Evolutionary conservation across 2,888 invertebrate species (phyloP).

Genomic region (Chaitophorus viminalis): DNA sequence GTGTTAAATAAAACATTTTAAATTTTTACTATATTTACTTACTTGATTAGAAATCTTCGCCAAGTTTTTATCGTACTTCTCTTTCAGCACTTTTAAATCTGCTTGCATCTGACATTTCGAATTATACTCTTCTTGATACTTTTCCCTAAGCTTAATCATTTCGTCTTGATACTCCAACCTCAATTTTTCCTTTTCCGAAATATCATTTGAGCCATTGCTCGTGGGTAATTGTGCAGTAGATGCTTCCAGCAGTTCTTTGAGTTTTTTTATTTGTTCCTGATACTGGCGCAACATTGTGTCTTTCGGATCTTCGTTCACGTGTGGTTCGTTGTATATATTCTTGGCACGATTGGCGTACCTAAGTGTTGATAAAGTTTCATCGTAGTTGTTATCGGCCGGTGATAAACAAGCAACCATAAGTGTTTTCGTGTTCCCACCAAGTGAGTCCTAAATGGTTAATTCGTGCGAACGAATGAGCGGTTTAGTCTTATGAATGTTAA

Average conservation of each 20-base stretch:
- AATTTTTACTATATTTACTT: conserved; percentile 4
- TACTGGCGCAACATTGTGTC: conserved; percentile 86
- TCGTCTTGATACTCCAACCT: conserved; percentile 71
- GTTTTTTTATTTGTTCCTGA: conserved; percentile 82
- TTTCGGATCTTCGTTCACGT: conserved; percentile 90
- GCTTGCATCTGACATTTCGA: conserved; percentile 72
- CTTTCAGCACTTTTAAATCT: conserved; percentile 72
- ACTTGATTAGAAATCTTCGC: conserved; percentile 63
- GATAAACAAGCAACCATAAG: conserved; percentile 88
- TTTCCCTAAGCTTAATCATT: conserved; percentile 69
- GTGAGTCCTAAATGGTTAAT: conserved; percentile 72
- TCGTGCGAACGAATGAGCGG: not conserved
- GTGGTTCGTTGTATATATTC: conserved; percentile 86
- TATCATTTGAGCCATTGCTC: conserved; percentile 14
- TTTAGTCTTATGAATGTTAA: not conserved
- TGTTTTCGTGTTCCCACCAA: conserved; percentile 89
- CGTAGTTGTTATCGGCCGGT: conserved; percentile 84
- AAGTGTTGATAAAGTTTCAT: conserved; percentile 84
- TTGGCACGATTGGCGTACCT: conserved; percentile 87
- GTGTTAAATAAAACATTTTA: not conserved
- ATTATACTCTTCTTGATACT: conserved; percentile 72
- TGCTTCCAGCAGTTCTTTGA: conserved; percentile 73
- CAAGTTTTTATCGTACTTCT: conserved; percentile 71
- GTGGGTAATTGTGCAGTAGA: conserved; percentile 43
- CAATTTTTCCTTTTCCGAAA: conserved; percentile 66